Percentiles rank a stretch among this genome's conserved stretches.
Conservation (phyloP, 35 echinoderm and acorn worm species). For the Apostichopus californicus region DNA sequence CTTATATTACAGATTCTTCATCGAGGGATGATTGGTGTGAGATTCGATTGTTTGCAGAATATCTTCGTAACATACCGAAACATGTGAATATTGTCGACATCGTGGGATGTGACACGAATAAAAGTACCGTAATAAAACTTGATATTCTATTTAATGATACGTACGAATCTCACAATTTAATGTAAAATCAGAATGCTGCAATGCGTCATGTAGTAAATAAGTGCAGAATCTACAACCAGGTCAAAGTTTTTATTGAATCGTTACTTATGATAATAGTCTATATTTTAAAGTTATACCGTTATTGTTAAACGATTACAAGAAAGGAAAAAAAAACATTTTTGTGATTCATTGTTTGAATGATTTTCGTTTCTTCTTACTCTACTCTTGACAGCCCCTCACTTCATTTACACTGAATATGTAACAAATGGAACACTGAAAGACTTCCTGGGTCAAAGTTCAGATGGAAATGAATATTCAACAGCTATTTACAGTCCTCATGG, state of each 20-base stretch:
- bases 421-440: constrained; percentile 8
- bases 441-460: not conserved
- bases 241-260: too few relatives aligned
- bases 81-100: not conserved
- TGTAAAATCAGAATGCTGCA: too few relatives aligned
- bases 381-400: not conserved
- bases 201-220: too few relatives aligned
- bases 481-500: not conserved
- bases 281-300: too few relatives aligned
- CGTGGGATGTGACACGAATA: not conserved
- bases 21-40: constrained; percentile 9
- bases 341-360: not conserved
- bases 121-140: not conserved
- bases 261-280: too few relatives aligned
- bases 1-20: not conserved
- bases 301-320: too few relatives aligned
- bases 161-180: too few relatives aligned
- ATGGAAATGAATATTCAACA: not conserved
- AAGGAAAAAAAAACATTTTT: not conserved
- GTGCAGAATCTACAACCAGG: too few relatives aligned
- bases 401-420: constrained; percentile 5
- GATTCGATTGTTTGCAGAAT: not conserved
- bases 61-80: not conserved
- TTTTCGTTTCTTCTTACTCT: too few relatives aligned
- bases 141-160: too few relatives aligned